Evolutionary conservation across 1,140 invertebrate genomes (phyloP), one percentile per base, ranked within the genome.

Genomic region (Achroia grisella): DNA sequence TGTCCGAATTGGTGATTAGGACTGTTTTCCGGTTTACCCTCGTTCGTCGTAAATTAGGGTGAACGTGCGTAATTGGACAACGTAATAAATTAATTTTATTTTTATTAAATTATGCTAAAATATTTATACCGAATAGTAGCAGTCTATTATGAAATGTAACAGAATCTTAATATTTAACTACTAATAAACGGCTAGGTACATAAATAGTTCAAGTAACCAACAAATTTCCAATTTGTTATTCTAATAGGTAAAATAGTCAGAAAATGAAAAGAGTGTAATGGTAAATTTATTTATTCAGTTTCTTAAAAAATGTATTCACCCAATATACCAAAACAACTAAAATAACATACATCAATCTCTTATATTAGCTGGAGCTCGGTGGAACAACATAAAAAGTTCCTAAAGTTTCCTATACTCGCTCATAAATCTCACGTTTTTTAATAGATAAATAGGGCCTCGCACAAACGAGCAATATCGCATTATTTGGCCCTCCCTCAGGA

Each of bases 391-490:
- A 82, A 83, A 83, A 82, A 80, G 62, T 79, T 76, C 70, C 69
- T 54, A 50, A 78, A 73, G 56, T 80, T 79, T 77, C 65, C 71
- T 77, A 80, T 77, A 79, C 64, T 59, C 59, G 58, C n/a, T 51
- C 64, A 53, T 84, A 84, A 82, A 84, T 84, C 77, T 75, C 48
- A 46, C 70, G 74, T 77, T 84, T 84, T 80, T 84, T 84, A 84
- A 84, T 84, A 84, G 80, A 84, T 84, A 84, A 84, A 84, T 84
- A 84, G 78, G 70, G 67, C 73, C 74, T 72, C 71, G 71, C 77
- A 73, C 74, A 82, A 84, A 84, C 80, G 78, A 82, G 80, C 78
- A 84, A 82, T 84, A 84, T 82, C 76, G 60, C 78, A 84, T 84
- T 84, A 84, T 84, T 81, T 81, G 77, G 76, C 58, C 71, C 78